Evolutionary conservation across 2,113 vertebrate genomes (phyloP), one percentile per base, ranked within the genome.

Genomic region (Myotis davidii): DNA sequence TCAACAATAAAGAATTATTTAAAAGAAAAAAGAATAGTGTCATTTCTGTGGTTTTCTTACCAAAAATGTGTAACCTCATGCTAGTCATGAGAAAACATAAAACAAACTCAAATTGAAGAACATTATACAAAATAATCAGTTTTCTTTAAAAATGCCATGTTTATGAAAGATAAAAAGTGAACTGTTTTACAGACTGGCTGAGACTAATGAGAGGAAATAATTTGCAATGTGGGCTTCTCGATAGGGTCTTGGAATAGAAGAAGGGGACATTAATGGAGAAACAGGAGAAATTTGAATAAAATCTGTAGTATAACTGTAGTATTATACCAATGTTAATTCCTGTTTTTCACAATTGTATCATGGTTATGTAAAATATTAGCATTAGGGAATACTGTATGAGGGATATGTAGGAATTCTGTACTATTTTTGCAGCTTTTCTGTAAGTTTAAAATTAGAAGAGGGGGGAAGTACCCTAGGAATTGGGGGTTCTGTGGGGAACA

Each of bases 371-470:
- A 52, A 42, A 13, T 9, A 23, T 73, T 54, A 79, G 8, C 34
- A 70, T 50, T 32, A 23, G 11, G 29, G 52, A 21, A 67, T 88
- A 37, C 52, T 78, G 9, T 21, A 48, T 92, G n/a, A 87, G 17
- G 32, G 32, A 17, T 61, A n/a, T 74, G 13, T 14, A 42, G 70
- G 37, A 23, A 45, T 4, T 39, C 27, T 77, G 6, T 61, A 86
- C 52, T 90, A 17, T 45, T 94, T 94, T 56, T 86, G 34, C 29
- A 87, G 45, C 52, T 85, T 90, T 94, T 72, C 27, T 86, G 42
- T 85, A 78, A 59, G 37, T 59, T 76, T 48, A 14, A 69, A 76
- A 85, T 77, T 56, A 29, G 37, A 82, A 76, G 10, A 0, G 18
- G 7, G 64, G 2, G 20, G 42, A 5, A 50, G 6, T 50, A 85